Evolutionary conservation across 2,797 vertebrate genomes (phyloP).

Genomic region (Mergus octosetaceus): DNA sequence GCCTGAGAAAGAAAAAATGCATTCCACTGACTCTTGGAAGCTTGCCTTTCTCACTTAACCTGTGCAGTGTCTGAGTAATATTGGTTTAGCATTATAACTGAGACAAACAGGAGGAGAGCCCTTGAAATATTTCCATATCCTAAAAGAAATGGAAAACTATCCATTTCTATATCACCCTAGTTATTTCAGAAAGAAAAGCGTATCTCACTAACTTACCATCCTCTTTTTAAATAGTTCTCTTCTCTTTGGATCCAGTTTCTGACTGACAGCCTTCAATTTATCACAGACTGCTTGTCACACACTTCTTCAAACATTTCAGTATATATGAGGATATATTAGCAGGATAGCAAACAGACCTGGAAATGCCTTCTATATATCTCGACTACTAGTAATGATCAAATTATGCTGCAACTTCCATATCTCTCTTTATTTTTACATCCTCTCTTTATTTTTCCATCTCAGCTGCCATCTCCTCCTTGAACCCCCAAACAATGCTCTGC

Average conservation of each 20-base stretch:
- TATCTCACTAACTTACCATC: neutral
- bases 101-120: neutral
- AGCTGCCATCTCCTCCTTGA: neutral
- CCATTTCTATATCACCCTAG: neutral
- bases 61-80: neutral
- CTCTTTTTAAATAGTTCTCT: neutral
- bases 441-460: neutral
- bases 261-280: neutral
- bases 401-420: neutral
- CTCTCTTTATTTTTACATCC: fast-evolving
- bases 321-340: neutral
- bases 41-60: neutral
- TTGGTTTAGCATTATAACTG: neutral
- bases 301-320: neutral
- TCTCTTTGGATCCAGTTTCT: neutral
- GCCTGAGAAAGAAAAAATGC: neutral
- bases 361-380: neutral
- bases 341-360: neutral
- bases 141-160: neutral
- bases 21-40: neutral
- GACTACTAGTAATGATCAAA: neutral
- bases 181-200: neutral
- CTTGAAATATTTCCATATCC: neutral
- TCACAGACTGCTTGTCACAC: neutral
- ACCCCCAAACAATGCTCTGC: neutral